Conservation (phyloP, 2,888 invertebrate species). For the Temnothorax unifasciatus region DNA sequence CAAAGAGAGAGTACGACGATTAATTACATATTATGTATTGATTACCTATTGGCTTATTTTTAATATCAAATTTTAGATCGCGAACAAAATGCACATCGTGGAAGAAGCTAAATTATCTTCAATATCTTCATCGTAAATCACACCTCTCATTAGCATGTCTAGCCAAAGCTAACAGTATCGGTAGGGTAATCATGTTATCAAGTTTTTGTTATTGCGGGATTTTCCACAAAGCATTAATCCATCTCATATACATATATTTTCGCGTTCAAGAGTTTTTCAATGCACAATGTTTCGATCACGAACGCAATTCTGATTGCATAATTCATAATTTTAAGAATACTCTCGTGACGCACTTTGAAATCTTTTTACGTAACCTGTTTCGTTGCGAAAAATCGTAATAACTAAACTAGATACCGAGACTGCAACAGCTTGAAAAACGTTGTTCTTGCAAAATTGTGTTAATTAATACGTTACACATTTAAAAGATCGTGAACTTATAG, state of each 20-base stretch:
- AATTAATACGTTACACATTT: background rate
- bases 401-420: background rate
- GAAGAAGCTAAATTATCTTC: background rate
- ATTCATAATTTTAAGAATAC: slow-evolving; percentile 65
- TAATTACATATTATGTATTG: background rate
- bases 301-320: slow-evolving; percentile 54
- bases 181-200: background rate
- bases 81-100: background rate
- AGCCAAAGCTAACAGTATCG: slow-evolving; percentile 9
- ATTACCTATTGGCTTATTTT: background rate
- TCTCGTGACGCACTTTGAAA: slow-evolving; percentile 47
- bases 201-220: slow-evolving; percentile 3
- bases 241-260: background rate
- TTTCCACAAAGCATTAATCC: slow-evolving; percentile 21
- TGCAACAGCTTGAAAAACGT: background rate
- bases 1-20: background rate
- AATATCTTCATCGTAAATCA: background rate
- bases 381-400: slow-evolving; percentile 47
- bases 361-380: slow-evolving; percentile 65
- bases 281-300: background rate
- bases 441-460: slow-evolving; percentile 21
- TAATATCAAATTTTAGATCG: background rate
- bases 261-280: background rate
- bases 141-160: slow-evolving; percentile 6
- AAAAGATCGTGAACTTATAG: background rate